Conservation (phyloP, 1,140 invertebrate genomes). For the Dinoponera quadriceps region DNA sequence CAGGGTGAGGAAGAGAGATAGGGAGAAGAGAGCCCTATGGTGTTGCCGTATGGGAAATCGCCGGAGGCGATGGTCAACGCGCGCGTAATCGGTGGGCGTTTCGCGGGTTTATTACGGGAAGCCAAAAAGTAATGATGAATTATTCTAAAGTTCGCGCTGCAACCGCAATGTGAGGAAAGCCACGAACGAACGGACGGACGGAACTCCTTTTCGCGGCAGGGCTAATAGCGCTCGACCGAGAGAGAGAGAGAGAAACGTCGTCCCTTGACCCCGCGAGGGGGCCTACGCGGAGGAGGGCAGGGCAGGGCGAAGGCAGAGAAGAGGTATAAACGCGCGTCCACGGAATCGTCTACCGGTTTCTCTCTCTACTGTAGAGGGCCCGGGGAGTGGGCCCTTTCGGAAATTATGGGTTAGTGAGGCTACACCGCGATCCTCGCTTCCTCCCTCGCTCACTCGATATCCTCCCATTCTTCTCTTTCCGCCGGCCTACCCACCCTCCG, state of each 20-base stretch:
- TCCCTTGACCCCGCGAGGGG: slow-evolving; percentile 58
- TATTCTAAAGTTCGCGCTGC: slow-evolving; percentile 69
- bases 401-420: slow-evolving; percentile 68
- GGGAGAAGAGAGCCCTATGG: slow-evolving; percentile 66
- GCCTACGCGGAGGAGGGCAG: neutral
- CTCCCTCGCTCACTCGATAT: neutral
- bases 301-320: neutral
- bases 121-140: slow-evolving; percentile 82
- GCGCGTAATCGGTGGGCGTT: slow-evolving; percentile 80
- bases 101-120: slow-evolving; percentile 77
- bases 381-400: slow-evolving; percentile 5
- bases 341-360: slow-evolving; percentile 60
- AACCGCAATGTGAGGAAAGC: slow-evolving; percentile 61
- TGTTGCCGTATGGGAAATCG: slow-evolving; percentile 81
- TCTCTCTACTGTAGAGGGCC: neutral
- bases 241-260: slow-evolving; percentile 36
- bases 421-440: slow-evolving; percentile 20
- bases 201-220: neutral
- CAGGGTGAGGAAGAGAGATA: neutral
- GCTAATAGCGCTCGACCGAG: neutral
- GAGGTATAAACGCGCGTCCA: slow-evolving; percentile 56
- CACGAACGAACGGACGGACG: neutral
- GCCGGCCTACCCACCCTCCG: neutral
- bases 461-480: neutral
- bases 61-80: slow-evolving; percentile 75